Evolutionary conservation across 2,797 vertebrate species (phyloP), one percentile per base, ranked within the genome.

Genomic region (Girardinus metallicus): DNA sequence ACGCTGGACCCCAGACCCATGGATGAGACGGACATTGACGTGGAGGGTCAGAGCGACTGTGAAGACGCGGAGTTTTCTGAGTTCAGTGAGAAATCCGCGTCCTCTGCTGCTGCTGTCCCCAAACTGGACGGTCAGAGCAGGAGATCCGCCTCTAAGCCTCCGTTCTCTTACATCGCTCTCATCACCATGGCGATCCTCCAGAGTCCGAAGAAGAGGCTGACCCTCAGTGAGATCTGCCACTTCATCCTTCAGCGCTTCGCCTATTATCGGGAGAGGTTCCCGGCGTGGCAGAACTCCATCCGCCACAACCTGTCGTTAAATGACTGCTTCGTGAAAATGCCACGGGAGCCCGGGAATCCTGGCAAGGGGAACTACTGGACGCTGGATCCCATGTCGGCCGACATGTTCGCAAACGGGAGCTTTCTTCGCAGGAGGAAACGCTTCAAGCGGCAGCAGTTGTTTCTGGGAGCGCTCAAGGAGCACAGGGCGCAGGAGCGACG

Each of bases 151-250:
- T 84, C 91, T 2, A 98, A 97, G 88, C 97, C 97, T 0, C 97
- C 97, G 0, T 97, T 97, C 89, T 98, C 97, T 0, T 97, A 97
- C 92, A 97, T 97, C 79, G 97, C 97, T 5, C 96, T 98, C 74
- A 97, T 98, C 93, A 96, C 97, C 79, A 97, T 97, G 97, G 97
- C 97, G 46, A 97, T 98, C 82, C 95, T 97, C 55, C 96, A 97
- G 91, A 97, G 97, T 80, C 97, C 97, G 0, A 94, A 93, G 62
- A 95, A 96, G 93, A 95, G 95, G 34, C 96, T 97, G 66, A 96
- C 97, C 2, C 96, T 97, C 41, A 95, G 96, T 71, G 96, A 96
- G 78, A 97, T 98, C 76, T 97, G 97, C 75, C 96, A 96, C 68
- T 97, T 97, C 62, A 97, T 97, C 92, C 95, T 96, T 85, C 90